These are phyloP conservation scores for Festucalex cinctus DNA, from an alignment of 2,113 vertebrate genomes.

Conservation along the genomic window DNA sequence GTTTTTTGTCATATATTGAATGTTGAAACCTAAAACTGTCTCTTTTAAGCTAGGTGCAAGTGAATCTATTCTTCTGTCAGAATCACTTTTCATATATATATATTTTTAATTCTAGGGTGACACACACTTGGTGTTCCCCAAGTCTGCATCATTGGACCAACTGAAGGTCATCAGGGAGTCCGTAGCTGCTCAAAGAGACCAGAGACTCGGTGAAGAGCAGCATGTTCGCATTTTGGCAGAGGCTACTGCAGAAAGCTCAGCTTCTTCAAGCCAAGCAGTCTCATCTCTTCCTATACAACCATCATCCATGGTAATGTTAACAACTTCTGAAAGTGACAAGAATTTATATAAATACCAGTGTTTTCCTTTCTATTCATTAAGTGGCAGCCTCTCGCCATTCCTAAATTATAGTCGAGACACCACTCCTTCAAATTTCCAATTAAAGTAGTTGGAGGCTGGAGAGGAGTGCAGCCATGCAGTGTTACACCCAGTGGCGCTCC, in stretches of 20 bases:
- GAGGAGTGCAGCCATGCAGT: too few relatives aligned
- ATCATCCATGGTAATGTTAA: conserved; percentile 44
- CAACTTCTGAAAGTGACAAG: not conserved
- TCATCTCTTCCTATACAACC: conserved; percentile 24
- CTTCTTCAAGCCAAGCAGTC: conserved; percentile 12
- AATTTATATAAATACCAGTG: not conserved
- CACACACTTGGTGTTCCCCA: conserved; percentile 91
- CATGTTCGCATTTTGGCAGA: conserved; percentile 31
- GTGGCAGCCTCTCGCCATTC: too few relatives aligned
- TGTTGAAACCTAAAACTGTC: too few relatives aligned
- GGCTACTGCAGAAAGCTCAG: not conserved
- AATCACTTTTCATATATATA: not conserved
- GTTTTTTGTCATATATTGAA: too few relatives aligned
- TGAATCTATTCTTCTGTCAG: not conserved
- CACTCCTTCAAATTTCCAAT: too few relatives aligned
- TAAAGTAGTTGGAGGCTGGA: too few relatives aligned
- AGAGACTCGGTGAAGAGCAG: conserved; percentile 66
- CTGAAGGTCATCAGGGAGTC: conserved; percentile 83
- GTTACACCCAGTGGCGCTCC: too few relatives aligned
- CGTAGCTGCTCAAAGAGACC: conserved; percentile 84
- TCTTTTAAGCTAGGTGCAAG: too few relatives aligned
- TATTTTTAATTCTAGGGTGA: conserved; percentile 78
- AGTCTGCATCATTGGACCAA: conserved; percentile 85
- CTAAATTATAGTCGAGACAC: too few relatives aligned
- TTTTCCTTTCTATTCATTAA: too few relatives aligned